Evolutionary conservation across 2,888 invertebrate genomes (phyloP).

Genomic region (Cistogaster globosa): DNA sequence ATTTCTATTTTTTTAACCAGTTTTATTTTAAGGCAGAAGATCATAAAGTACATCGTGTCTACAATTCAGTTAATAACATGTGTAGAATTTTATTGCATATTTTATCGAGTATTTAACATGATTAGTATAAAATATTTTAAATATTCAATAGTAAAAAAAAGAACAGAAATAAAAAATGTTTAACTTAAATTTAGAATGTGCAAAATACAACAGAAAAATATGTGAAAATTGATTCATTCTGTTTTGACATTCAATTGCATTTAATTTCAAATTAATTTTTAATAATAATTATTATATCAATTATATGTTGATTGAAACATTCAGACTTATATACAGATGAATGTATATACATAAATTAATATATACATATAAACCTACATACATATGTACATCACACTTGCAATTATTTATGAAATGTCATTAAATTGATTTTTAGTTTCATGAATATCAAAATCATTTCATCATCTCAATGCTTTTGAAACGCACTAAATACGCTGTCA

Average conservation of each 20-base stretch:
- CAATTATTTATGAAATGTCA: constrained; percentile 25
- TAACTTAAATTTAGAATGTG: not conserved
- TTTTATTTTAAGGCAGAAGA: no score
- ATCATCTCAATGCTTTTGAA: constrained; percentile 40
- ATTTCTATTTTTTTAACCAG: no score
- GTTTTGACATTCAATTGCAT: constrained; percentile 58
- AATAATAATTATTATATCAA: constrained; percentile 45
- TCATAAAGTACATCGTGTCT: no score
- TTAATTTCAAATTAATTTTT: constrained; percentile 49
- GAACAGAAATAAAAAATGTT: not conserved
- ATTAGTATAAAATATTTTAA: not conserved
- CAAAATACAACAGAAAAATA: constrained; percentile 31
- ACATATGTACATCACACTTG: not conserved
- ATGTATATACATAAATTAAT: not conserved
- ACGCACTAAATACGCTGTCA: constrained; percentile 36
- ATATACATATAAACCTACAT: not conserved
- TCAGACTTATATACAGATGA: not conserved
- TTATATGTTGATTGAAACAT: constrained; percentile 27
- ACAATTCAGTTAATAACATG: no score
- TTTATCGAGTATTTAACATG: not conserved
- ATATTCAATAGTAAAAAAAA: not conserved
- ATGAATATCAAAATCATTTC: not conserved
- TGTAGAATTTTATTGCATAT: not conserved
- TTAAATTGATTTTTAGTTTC: not conserved
- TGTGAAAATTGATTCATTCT: constrained; percentile 42